These are phyloP conservation scores for Melipona bicolor DNA, from an alignment of 2,888 invertebrate genomes.

Conservation along the genomic window DNA sequence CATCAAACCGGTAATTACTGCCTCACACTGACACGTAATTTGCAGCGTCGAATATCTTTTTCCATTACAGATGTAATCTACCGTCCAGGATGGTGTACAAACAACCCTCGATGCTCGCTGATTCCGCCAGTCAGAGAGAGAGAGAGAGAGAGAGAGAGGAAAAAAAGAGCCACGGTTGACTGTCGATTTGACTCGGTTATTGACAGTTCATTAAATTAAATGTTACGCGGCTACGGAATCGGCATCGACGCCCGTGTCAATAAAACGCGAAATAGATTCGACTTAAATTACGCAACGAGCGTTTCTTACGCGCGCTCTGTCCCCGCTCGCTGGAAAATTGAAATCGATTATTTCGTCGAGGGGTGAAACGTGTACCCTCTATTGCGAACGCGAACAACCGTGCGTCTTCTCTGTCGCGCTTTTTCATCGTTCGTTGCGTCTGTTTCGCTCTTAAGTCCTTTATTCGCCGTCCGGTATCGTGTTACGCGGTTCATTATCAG, in stretches of 20 bases:
- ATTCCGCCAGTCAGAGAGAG: background rate
- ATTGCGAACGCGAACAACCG: too few species aligned
- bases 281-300: constrained; percentile 43
- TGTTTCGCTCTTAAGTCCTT: background rate
- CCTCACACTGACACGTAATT: constrained; percentile 28
- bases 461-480: background rate
- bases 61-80: constrained; percentile 44
- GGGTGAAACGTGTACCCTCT: background rate
- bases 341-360: constrained; percentile 40
- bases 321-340: constrained; percentile 31
- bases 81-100: constrained; percentile 8
- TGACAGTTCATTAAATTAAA: constrained; percentile 63
- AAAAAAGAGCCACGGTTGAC: constrained; percentile 13
- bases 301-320: constrained; percentile 26
- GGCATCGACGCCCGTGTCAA: constrained; percentile 58
- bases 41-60: constrained; percentile 41
- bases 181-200: constrained; percentile 55
- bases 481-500: background rate
- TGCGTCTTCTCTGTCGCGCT: background rate
- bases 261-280: constrained; percentile 56
- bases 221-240: constrained; percentile 47
- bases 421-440: background rate
- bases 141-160: too few species aligned
- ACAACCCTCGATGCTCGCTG: constrained; percentile 20
- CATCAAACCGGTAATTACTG: constrained; percentile 35